A percentile compares a stretch with the other conserved stretches of the same genome.
phyloP scores from a whole-genome alignment of 2,797 vertebrate species.

The Rhinoraja longicauda region DNA sequence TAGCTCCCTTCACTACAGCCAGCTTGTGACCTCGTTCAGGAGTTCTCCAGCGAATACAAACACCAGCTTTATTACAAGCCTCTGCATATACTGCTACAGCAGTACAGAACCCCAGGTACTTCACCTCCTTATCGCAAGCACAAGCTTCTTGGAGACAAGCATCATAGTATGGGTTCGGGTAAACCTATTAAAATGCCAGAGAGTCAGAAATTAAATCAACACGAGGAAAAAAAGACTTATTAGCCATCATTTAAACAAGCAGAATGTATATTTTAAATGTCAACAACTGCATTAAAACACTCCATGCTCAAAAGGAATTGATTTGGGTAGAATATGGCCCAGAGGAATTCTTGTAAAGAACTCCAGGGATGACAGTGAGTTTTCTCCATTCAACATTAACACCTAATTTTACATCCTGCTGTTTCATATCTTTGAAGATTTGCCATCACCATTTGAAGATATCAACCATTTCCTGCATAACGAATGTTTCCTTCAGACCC shows the following conservation, averaged over 20 bases:
- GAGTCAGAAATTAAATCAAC: not conserved
- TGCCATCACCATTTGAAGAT: too few species aligned
- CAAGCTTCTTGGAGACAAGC: slow-evolving; percentile 35
- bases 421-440: too few species aligned
- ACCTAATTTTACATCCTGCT: too few species aligned
- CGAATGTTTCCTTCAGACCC: too few species aligned
- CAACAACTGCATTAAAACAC: not conserved
- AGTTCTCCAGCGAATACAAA: slow-evolving; percentile 34
- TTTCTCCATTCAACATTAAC: too few species aligned
- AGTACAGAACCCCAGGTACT: slow-evolving; percentile 33
- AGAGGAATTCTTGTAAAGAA: too few species aligned
- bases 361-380: too few species aligned
- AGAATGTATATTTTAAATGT: not conserved
- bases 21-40: slow-evolving; percentile 36
- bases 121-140: slow-evolving; percentile 27
- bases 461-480: too few species aligned
- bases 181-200: not conserved
- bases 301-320: too few species aligned
- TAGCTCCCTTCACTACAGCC: too few species aligned
- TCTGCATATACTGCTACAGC: slow-evolving; percentile 35
- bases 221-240: not conserved
- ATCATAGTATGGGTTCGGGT: slow-evolving; percentile 17
- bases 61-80: slow-evolving; percentile 35
- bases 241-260: not conserved
- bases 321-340: not conserved